A percentile compares a stretch with the other conserved stretches of the same genome.
Evolutionary conservation across 2,113 vertebrate species (phyloP).

Genomic region (Bungarus multicinctus): DNA sequence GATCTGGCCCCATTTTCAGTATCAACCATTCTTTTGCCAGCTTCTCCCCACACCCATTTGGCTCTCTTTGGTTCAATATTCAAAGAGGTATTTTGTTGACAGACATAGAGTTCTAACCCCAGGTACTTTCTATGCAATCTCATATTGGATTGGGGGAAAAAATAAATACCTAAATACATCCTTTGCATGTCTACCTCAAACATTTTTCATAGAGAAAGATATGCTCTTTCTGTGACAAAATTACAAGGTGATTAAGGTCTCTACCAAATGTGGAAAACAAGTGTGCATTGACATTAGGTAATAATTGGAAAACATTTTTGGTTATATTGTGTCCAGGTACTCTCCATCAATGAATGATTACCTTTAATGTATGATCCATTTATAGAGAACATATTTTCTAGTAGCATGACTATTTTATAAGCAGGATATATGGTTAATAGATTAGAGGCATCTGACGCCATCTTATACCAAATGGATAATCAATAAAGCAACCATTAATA

Average conservation of each 20-base stretch:
- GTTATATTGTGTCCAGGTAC: not conserved
- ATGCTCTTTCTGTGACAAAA: not conserved
- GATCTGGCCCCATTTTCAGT: not conserved
- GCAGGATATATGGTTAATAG: not conserved
- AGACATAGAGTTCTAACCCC: not conserved
- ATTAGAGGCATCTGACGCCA: not conserved
- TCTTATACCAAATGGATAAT: not conserved
- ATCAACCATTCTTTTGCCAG: not conserved
- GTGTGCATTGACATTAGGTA: not conserved
- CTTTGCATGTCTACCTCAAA: not conserved
- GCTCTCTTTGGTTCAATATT: not conserved
- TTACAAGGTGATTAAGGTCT: not conserved
- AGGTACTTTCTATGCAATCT: not conserved
- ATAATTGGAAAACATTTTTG: not conserved
- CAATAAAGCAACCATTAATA: constrained; percentile 8
- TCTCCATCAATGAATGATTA: not conserved
- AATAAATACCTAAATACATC: not conserved
- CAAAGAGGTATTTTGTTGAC: not conserved
- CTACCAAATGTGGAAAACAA: not conserved
- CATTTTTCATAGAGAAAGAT: not conserved
- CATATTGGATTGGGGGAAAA: not conserved
- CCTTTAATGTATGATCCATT: not conserved
- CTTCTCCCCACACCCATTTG: not conserved
- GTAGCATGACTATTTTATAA: not conserved
- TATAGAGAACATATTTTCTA: not conserved